Conservation (phyloP, 2,888 invertebrate genomes). For the Hemithea aestivaria region DNA sequence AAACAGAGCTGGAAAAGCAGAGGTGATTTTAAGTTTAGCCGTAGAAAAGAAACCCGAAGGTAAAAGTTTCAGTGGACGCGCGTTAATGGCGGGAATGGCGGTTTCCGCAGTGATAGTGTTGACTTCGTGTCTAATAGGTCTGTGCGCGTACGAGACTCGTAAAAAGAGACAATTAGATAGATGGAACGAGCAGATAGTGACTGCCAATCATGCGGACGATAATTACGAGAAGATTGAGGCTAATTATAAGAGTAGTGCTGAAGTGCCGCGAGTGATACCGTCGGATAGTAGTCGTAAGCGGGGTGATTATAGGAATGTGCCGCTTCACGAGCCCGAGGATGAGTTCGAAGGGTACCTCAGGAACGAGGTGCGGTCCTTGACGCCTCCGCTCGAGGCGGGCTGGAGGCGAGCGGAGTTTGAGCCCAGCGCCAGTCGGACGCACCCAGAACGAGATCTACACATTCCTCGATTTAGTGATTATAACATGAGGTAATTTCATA, state of each 20-base stretch:
- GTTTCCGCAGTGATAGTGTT: constrained; percentile 84
- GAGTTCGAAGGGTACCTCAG: constrained; percentile 72
- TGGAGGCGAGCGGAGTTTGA: constrained; percentile 59
- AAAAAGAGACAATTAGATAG: constrained; percentile 78
- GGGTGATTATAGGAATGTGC: constrained; percentile 86
- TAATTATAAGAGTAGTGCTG: constrained; percentile 74
- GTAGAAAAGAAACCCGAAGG: constrained; percentile 83
- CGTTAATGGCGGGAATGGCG: constrained; percentile 83
- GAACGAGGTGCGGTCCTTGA: constrained; percentile 48
- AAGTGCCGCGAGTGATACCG: constrained; percentile 53
- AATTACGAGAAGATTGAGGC: constrained; percentile 90
- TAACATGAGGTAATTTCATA: constrained; percentile 79
- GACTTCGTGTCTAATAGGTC: constrained; percentile 82
- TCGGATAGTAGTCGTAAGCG: constrained; percentile 74
- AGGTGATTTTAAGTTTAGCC: constrained; percentile 85
- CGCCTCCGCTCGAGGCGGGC: constrained; percentile 49
- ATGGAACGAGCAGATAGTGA: constrained; percentile 75
- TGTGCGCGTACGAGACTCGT: constrained; percentile 83
- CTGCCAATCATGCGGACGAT: constrained; percentile 74
- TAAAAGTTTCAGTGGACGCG: constrained; percentile 78
- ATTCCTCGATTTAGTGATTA: constrained; percentile 81
- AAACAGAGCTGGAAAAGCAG: constrained; percentile 88
- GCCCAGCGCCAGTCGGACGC: constrained; percentile 37
- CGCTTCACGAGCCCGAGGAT: constrained; percentile 83
- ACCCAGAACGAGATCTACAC: constrained; percentile 80